phyloP scores from a whole-genome alignment of 2,797 vertebrate genomes.

The Lagorchestes hirsutus region DNA sequence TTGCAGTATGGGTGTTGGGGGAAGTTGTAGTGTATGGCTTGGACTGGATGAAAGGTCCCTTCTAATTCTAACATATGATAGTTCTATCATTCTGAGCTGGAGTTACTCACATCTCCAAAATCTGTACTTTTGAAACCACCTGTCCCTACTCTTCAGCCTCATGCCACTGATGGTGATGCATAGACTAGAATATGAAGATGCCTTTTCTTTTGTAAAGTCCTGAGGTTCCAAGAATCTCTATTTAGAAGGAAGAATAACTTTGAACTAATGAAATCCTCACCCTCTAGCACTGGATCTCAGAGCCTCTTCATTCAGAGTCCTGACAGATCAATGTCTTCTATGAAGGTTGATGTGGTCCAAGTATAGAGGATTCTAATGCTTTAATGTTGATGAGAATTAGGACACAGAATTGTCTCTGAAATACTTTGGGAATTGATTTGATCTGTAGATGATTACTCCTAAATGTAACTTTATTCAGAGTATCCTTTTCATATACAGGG shows the following conservation, averaged over 20 bases:
- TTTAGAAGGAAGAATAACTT: neutral
- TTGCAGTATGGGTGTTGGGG: neutral
- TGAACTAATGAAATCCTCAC: neutral
- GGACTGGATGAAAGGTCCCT: neutral
- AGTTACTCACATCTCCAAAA: neutral
- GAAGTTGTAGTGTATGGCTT: fast-evolving
- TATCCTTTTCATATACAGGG: neutral
- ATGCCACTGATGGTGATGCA: neutral
- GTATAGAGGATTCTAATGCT: neutral
- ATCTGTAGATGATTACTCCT: neutral
- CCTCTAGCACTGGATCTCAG: neutral
- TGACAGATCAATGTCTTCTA: neutral
- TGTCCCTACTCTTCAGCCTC: neutral
- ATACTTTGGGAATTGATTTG: neutral
- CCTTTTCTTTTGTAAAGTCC: neutral
- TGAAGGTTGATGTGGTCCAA: neutral
- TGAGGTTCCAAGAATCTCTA: fast-evolving
- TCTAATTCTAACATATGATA: neutral
- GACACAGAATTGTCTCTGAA: neutral
- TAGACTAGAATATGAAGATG: neutral
- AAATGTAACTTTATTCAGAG: neutral
- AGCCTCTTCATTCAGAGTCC: neutral
- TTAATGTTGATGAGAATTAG: neutral
- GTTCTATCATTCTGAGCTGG: neutral
- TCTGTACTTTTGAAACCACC: neutral